Evolutionary conservation across 2,888 invertebrate species (phyloP), one percentile per base, ranked within the genome.

Genomic region (Scelioninae gen. 2): DNA sequence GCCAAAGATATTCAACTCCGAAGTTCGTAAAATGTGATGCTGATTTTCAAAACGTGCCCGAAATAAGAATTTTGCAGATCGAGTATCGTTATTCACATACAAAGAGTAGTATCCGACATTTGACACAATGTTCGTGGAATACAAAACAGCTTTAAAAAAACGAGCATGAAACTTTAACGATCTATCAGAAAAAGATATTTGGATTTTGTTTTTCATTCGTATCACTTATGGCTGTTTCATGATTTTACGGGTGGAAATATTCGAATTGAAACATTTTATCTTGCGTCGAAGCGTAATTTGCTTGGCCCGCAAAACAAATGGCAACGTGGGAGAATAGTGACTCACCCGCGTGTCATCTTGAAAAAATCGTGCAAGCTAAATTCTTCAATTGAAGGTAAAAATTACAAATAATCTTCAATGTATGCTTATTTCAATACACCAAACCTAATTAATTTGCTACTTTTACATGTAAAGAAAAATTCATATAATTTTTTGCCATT

Each of bases 21-120:
- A 39, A 64, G 69, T 68, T 57, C 60, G 63, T 64, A 69, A 68
- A 68, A 74, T 65, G 69, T 58, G 73, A 69, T 48, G 64, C 73
- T 69, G 73, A 69, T 69, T 69, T 46, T 64, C 60, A 65, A 74
- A 69, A 74, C 73, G 73, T 74, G 73, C 65, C 37, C 55, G 69
- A 74, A 74, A 74, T 74, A 74, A 74, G 60, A 74, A 74, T 60
- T 48, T 55, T 48, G 53, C 41, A 65, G 69, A 69, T 69, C 60
- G 53, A 69, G 73, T 74, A 60, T 69, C 68, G 69, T 73, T 69
- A 64, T 69, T 69, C 68, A 64, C 60, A 64, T 46, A 73, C 68
- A 63, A 68, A 73, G 68, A 63, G 41, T 39, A 45, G 52, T 68
- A 68, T 73, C 73, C 68, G 60, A 55, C 58, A 55, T 65, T 60